Percentiles rank a stretch among this genome's conserved stretches.
These are phyloP conservation scores for Mylabris sibirica DNA, from an alignment of 2,888 invertebrate genomes.

Conservation along the genomic window DNA sequence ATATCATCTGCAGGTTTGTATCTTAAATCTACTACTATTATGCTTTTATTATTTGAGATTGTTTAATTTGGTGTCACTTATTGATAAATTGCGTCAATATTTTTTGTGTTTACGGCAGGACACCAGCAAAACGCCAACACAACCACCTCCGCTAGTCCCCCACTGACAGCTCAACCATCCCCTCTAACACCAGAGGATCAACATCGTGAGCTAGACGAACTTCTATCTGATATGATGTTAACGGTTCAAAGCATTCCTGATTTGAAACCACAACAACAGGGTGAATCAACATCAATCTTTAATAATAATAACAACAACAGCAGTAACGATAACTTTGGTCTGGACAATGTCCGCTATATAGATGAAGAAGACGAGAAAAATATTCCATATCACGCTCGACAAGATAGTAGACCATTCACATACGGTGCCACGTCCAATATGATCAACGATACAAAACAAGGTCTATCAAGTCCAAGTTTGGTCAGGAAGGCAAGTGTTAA, in stretches of 20 bases:
- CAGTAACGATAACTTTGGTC: conserved; percentile 44
- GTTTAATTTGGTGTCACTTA: neutral
- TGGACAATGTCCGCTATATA: conserved; percentile 59
- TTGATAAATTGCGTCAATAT: neutral
- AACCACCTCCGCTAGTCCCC: conserved; percentile 61
- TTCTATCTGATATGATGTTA: conserved; percentile 85
- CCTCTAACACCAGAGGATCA: conserved; percentile 64
- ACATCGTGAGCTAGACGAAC: conserved; percentile 81
- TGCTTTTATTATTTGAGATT: neutral
- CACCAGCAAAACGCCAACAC: conserved; percentile 62
- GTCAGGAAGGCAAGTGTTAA: conserved; percentile 75
- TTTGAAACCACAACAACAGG: conserved; percentile 53
- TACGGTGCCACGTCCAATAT: conserved; percentile 72
- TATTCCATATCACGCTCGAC: conserved; percentile 91
- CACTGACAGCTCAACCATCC: conserved; percentile 60
- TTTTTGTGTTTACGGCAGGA: conserved; percentile 50
- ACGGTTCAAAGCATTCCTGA: conserved; percentile 86
- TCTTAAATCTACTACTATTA: neutral
- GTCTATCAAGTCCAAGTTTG: conserved; percentile 83
- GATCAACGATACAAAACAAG: conserved; percentile 60
- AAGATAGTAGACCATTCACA: conserved; percentile 87
- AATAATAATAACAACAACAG: conserved; percentile 34
- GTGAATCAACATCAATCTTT: neutral
- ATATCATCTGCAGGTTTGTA: conserved; percentile 76
- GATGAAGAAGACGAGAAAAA: conserved; percentile 64